Evolutionary conservation across 2,113 vertebrate genomes (phyloP).

Genomic region (Petromus typicus): DNA sequence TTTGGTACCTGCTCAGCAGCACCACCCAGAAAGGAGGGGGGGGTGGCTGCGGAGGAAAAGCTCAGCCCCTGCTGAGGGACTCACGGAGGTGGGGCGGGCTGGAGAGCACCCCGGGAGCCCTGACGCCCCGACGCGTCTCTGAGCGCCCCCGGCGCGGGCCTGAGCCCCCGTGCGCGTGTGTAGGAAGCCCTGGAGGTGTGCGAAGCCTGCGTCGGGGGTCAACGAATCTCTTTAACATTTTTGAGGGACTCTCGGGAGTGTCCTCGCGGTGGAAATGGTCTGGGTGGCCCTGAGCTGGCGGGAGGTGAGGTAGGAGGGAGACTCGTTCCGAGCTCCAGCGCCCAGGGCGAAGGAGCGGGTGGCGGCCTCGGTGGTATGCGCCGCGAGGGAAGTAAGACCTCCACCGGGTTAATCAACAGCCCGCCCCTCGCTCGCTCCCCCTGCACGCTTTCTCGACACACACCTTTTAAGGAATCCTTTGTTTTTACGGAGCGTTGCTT

Average conservation of each 20-base stretch:
- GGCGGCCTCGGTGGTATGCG: conserved; percentile 73
- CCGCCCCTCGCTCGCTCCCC: not conserved
- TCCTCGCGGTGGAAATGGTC: not conserved
- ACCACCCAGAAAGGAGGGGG: not conserved
- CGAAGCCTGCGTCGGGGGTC: not conserved
- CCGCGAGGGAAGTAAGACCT: conserved; percentile 70
- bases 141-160: not conserved
- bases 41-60: not conserved
- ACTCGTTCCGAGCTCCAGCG: not conserved
- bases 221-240: not conserved
- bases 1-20: not conserved
- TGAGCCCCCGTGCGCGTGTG: not conserved
- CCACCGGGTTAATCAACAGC: conserved; percentile 86
- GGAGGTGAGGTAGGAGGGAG: not conserved
- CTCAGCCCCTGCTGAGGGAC: not conserved
- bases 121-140: not conserved
- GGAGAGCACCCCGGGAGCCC: not conserved
- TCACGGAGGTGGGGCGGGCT: not conserved
- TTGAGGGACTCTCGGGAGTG: not conserved
- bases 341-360: conserved; percentile 75
- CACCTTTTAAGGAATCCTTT: conserved; percentile 61
- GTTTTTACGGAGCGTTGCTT: conserved; percentile 76
- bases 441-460: not conserved
- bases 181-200: not conserved
- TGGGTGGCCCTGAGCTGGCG: conserved; percentile 1